Base-by-base conservation (phyloP, 2,113 vertebrate species). In the Coptodon bakossiorum region DNA sequence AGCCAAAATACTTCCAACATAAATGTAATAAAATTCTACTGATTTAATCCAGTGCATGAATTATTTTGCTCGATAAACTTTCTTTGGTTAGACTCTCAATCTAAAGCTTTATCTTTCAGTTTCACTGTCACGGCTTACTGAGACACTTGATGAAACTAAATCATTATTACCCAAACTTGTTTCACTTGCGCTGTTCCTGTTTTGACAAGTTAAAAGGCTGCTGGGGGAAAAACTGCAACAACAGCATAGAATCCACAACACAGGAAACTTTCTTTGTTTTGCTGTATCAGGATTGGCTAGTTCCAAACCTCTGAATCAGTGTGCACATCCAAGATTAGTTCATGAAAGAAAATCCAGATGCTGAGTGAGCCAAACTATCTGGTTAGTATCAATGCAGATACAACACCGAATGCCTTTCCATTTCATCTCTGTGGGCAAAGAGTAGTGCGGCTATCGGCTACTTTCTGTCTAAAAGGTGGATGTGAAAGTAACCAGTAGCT, bases 381-480 rank as follows among this genome's bases (percentile, higher is more conserved):
- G 52, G 11, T 24, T 40, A 19, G 6, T 40, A 11, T 83, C 22
- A 53, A 27, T 52, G 24, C 36, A 48, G 43, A 17, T 38, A 22
- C 13, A 9, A 63, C 19, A 53, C 9, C 52, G n/a, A n/a, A 53
- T 29, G 43, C 9, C 13, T 76, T 50, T 50, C 24, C 9, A 50
- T 31, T 31, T 11, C 1, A 9, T 48, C 6, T 76, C 71, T 12
- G 24, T 76, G 43, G 71, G 27, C 43, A 76, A 48, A 76, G 68
- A 76, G 8, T 11, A 19, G 24, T 12, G 0, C 4, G 0, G 71
- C 9, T 19, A 76, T 50, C 3, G 2, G 71, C 43, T 1, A 76
- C 24, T 7, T 7, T 5, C 43, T 29, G 6, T 76, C 24, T 19
- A 48, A 76, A 19, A 76, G 24, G 22, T 48, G 68, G 14, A 29